These are phyloP conservation scores for Corythornis cristatus DNA, from an alignment of 2,113 vertebrate genomes.

Conservation along the genomic window DNA sequence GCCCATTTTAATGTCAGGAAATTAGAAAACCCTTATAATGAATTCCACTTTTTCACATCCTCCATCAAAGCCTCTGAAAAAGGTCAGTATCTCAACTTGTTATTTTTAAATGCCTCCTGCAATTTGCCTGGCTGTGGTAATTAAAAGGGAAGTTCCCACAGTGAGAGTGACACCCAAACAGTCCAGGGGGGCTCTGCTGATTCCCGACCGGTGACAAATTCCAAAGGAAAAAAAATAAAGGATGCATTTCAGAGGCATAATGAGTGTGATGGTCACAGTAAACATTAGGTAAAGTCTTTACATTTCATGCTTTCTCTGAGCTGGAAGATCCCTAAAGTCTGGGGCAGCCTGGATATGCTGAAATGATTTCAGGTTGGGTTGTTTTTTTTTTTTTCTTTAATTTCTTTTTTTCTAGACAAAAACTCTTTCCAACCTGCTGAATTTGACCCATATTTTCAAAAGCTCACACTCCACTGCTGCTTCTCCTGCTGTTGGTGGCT, in stretches of 20 bases:
- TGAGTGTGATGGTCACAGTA: constrained; percentile 13
- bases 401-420: not conserved
- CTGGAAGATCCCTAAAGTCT: not conserved
- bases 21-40: constrained; percentile 63
- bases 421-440: not conserved
- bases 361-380: not conserved
- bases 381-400: not conserved
- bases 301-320: constrained; percentile 35
- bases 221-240: not conserved
- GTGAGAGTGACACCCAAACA: not conserved
- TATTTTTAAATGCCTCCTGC: constrained; percentile 15
- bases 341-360: not conserved
- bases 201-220: constrained; percentile 25
- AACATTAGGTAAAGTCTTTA: not conserved
- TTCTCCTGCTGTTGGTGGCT: rapidly evolving
- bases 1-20: constrained; percentile 57
- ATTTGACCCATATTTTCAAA: not conserved
- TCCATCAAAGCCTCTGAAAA: constrained; percentile 43
- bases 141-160: not conserved
- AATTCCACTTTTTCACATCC: constrained; percentile 45
- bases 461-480: not conserved
- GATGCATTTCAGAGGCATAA: not conserved
- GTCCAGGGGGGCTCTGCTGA: not conserved
- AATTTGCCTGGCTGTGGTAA: constrained; percentile 9
- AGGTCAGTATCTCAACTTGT: constrained; percentile 43